A percentile compares a stretch with the other conserved stretches of the same genome.
Conservation (phyloP, 2,113 vertebrate genomes). For the Gallinago undulata region DNA sequence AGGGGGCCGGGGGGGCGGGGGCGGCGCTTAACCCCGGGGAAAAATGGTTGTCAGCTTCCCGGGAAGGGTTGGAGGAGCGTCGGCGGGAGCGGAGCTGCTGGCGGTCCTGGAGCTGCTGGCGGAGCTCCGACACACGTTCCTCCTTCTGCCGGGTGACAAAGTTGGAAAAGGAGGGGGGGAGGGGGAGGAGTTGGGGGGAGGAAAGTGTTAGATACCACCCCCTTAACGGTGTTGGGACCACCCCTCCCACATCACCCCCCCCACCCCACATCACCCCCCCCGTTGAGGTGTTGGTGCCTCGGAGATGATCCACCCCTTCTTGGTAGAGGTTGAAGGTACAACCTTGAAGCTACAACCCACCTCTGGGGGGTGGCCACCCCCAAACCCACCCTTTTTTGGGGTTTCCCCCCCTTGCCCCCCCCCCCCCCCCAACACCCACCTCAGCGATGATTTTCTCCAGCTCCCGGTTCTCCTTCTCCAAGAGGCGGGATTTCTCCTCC, state of each 20-base stretch:
- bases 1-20: not conserved
- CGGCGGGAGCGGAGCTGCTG: conserved; percentile 88
- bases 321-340: not conserved
- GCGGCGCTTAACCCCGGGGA: conserved; percentile 69
- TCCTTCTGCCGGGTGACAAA: conserved; percentile 80
- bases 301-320: not conserved
- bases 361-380: too few species aligned
- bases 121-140: conserved; percentile 88
- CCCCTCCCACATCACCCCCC: not conserved
- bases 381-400: not conserved
- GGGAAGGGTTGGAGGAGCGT: conserved; percentile 74
- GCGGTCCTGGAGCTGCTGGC: conserved; percentile 88
- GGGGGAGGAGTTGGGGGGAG: too few species aligned
- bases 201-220: not conserved
- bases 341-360: too few species aligned
- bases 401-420: too few species aligned
- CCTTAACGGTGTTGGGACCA: not conserved
- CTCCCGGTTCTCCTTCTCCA: conserved; percentile 93
- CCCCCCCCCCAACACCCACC: conserved; percentile 60
- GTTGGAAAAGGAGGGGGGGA: too few species aligned
- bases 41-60: conserved; percentile 76
- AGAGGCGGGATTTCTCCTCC: conserved; percentile 91
- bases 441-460: conserved; percentile 95
- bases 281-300: not conserved
- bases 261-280: too few species aligned